Base-by-base conservation (phyloP, 1,140 invertebrate genomes). In the Eurytemora carolleeae region DNA sequence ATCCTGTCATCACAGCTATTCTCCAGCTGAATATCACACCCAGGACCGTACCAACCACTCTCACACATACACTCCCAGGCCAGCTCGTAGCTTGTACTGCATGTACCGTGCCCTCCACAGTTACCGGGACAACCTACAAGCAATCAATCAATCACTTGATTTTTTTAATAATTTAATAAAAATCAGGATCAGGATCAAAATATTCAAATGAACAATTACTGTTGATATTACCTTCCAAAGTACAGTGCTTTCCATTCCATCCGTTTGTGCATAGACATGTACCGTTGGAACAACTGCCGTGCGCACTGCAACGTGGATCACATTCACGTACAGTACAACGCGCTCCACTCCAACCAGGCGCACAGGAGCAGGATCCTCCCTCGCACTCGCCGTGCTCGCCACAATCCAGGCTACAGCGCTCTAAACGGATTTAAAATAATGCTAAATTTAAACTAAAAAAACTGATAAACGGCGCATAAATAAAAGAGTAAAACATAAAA, bases 181-280 rank as follows among this genome's bases (percentile, higher is more conserved):
- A n/a, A n/a, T n/a, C n/a, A n/a, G n/a, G n/a, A n/a, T n/a, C n/a
- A n/a, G n/a, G n/a, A n/a, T n/a, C n/a, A n/a, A n/a, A n/a, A n/a
- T n/a, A n/a, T n/a, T n/a, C n/a, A n/a, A n/a, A n/a, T n/a, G n/a
- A n/a, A n/a, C n/a, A n/a, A n/a, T n/a, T n/a, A n/a, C n/a, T n/a
- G n/a, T n/a, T n/a, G n/a, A 12, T 44, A 44, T 44, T 97, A 1
- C 90, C 92, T 73, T 96, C 90, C 71, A 95, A 78, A 7, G 89
- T 94, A 70, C 93, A 97, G 71, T 95, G 91, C 66, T 87, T 84
- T 55, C 93, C 93, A 75, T 95, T 97, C 91, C 92, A 97, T 1
- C 93, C 60, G 31, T 62, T 62, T 18, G 60, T 86, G 73, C 93
- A 98, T n/a, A 92, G 79, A 69, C 94, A 98, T 16, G 87, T 95